Evolutionary conservation across 2,113 vertebrate species (phyloP), one percentile per base, ranked within the genome.

Genomic region (Pelusios castaneus): DNA sequence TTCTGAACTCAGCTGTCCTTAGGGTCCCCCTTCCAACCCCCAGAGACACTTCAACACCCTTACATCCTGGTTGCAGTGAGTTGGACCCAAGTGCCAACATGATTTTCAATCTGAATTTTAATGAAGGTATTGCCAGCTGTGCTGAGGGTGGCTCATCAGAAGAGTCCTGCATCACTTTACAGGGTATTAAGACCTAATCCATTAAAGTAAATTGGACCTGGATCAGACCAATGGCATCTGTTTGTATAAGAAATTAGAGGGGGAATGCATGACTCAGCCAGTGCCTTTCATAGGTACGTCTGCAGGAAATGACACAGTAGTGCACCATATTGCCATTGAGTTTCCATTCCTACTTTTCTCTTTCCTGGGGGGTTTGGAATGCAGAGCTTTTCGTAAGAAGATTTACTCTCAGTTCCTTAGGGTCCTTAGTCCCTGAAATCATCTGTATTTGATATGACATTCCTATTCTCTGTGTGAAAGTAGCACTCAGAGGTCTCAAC

Each of bases 391-490:
- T 79, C 52, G 70, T 17, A 38, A 10, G 29, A 52, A 70, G 10
- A 3, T 73, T 73, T 73, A 3, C 10, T 3, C 41, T 85, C 21
- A 4, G 31, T 34, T 34, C 60, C 34, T 24, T n/a, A 4, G 12
- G 22, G 21, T 29, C 1, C 1, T 63, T 63, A 16, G 0, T 67
- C 31, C 45, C 34, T 27, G 76, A 19, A 1, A 0, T n/a, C 27
- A n/a, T 73, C 80, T 3, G 75, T 1, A 0, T 10, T 6, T 12
- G 4, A 3, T 63, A 34, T n/a, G 31, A 8, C 31, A 63, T 34
- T 63, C 60, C 60, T 63, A 63, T 34, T 63, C 34, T 34, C 31
- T 16, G 60, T 13, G 17, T 63, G 14, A 63, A 13, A n/a, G 60
- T 60, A 60, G 58, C 58, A 34, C 13, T 31, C 16, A 60, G 31